Evolutionary conservation across 2,113 vertebrate species (phyloP), one percentile per base, ranked within the genome.

Genomic region (Sinocyclocheilus anshuiensis): DNA sequence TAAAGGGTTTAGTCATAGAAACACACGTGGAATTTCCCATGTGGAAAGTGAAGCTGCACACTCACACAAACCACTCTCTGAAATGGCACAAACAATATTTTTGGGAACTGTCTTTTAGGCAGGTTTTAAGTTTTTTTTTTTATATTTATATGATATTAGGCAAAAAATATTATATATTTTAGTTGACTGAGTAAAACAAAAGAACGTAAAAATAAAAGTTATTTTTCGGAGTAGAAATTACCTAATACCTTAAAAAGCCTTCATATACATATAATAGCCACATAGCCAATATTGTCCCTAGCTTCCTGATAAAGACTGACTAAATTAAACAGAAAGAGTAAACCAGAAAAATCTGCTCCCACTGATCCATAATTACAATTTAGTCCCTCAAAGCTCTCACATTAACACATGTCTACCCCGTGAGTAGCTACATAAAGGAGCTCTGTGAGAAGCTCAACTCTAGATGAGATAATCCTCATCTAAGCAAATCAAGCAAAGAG

Each of bases 401-500:
- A 79, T 74, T 81, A 81, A 29, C 24, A 61, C 65, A 80, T 11
- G 77, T 86, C 77, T 36, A 36, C 42, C 63, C 36, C 24, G n/a
- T 86, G 67, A 86, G 61, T 18, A 63, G 76, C 77, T 42, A 85
- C 39, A 71, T 78, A 69, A 69, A 78, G 45, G 48, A 26, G 50
- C 69, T 79, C 65, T 86, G 45, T 81, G 22, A 85, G n/a, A 78
- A 57, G 84, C 63, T 85, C 77, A 78, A 69, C 75, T 72, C 50
- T 29, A 29, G 29, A 29, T 29, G 29, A 61, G 84, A 86, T 81
- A 57, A 86, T 86, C 50, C 50, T 42, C 55, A 22, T 57, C 77
- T 59, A 45, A 85, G 63, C 63, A 79, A 85, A 85, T 85, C 22
- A 78, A 69, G 42, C 42, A 53, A 57, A 72, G 53, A 59, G 33